A percentile compares a stretch with the other conserved stretches of the same genome.
Conservation (phyloP, 2,113 vertebrate genomes). For the Oceanodroma tethys region DNA sequence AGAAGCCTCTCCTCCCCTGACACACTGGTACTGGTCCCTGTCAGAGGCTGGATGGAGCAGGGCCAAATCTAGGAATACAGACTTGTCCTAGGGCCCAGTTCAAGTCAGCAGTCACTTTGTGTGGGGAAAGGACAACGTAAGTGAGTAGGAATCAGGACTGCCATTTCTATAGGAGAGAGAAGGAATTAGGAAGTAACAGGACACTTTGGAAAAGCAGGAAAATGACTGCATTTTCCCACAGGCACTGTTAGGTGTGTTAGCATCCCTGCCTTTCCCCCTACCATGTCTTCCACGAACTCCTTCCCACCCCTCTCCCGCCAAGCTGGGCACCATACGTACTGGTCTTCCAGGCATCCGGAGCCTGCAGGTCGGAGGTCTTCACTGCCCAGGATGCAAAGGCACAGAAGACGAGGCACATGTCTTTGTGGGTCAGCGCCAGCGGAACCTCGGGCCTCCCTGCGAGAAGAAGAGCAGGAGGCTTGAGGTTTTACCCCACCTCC, state of each 20-base stretch:
- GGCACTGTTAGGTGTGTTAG: not conserved
- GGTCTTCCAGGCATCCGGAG: slow-evolving; percentile 92
- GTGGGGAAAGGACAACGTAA: fast-evolving
- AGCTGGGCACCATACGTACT: slow-evolving; percentile 69
- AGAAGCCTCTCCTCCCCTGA: not conserved
- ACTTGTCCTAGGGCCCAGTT: not conserved
- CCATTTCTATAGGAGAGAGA: not conserved
- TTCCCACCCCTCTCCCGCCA: not conserved
- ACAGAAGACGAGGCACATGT: slow-evolving; percentile 93
- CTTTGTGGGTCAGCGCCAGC: slow-evolving; percentile 69
- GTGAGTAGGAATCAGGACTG: not conserved
- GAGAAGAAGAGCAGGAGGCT: not conserved
- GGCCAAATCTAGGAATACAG: not conserved
- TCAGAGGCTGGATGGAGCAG: not conserved
- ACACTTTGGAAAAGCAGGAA: not conserved
- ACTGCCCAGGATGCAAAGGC: slow-evolving; percentile 95
- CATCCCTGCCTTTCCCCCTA: not conserved
- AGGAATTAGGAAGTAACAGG: not conserved
- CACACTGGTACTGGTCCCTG: not conserved
- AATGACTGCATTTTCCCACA: not conserved
- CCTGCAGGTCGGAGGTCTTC: slow-evolving; percentile 85
- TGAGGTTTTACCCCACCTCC: fast-evolving
- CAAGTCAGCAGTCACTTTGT: not conserved
- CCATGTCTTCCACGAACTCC: fast-evolving
- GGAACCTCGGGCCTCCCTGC: slow-evolving; percentile 33